Evolutionary conservation across 1,140 invertebrate species (phyloP).

Genomic region (Leucophenga varia): DNA sequence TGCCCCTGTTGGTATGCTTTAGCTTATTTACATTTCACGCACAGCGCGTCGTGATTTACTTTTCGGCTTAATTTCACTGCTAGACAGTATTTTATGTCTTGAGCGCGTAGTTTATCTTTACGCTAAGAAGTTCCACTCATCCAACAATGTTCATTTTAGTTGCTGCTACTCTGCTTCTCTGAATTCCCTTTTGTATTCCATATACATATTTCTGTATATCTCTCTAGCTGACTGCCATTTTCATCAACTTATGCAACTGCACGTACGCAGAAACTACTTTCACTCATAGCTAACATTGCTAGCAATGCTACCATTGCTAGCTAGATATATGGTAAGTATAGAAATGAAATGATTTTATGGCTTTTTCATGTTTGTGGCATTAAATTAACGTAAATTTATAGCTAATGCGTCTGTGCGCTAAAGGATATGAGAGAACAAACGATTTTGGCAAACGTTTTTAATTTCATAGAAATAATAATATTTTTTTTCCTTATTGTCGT

Average conservation of each 20-base stretch:
- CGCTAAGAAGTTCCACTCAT: not conserved
- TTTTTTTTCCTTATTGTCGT: too few relatives aligned
- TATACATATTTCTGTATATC: too few relatives aligned
- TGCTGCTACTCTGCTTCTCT: constrained; percentile 10
- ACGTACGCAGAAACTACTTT: constrained; percentile 2
- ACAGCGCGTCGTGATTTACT: constrained; percentile 47
- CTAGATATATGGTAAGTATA: too few relatives aligned
- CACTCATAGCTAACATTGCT: too few relatives aligned
- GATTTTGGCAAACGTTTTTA: too few relatives aligned
- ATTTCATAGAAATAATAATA: too few relatives aligned
- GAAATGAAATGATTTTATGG: constrained; percentile 25
- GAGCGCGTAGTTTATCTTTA: constrained; percentile 7
- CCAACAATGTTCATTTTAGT: not conserved
- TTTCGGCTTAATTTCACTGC: constrained; percentile 52
- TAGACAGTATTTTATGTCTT: constrained; percentile 47
- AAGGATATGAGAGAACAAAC: too few relatives aligned
- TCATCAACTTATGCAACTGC: constrained; percentile 52
- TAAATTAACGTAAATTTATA: constrained; percentile 53
- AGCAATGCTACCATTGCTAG: too few relatives aligned
- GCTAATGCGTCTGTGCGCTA: constrained; percentile 49
- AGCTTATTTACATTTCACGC: constrained; percentile 50
- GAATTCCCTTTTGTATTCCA: constrained; percentile 5
- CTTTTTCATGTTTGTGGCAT: constrained; percentile 16
- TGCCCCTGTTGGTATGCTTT: not conserved
- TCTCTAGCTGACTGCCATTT: too few relatives aligned